Percentiles rank a stretch among this genome's conserved stretches.
phyloP scores from a whole-genome alignment of 2,113 vertebrate species.

The Opisthocomus hoazin region DNA sequence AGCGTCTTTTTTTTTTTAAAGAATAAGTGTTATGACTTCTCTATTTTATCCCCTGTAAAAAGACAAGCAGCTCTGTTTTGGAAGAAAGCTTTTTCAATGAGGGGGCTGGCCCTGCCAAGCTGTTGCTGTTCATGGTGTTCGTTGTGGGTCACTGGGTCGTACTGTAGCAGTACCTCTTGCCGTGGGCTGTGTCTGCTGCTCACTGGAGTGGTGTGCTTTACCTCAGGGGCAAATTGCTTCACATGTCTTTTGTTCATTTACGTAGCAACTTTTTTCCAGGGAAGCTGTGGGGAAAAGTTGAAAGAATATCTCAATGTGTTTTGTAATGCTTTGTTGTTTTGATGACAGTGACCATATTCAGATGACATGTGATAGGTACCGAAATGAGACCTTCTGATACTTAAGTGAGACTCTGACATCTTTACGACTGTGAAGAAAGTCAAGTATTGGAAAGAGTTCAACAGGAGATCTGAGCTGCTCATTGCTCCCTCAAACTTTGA shows the following conservation, averaged over 20 bases:
- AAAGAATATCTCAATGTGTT: background rate
- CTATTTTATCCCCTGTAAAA: constrained; percentile 38
- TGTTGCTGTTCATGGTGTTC: background rate
- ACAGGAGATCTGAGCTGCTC: background rate
- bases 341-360: background rate
- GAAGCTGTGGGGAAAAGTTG: background rate
- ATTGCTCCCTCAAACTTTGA: background rate
- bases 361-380: background rate
- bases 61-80: constrained; percentile 6
- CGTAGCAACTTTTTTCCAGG: background rate
- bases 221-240: background rate
- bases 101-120: background rate
- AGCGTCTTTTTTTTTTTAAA: background rate
- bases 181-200: background rate
- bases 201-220: background rate
- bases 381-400: background rate
- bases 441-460: accelerated
- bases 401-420: background rate
- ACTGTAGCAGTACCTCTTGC: background rate
- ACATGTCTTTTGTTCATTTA: background rate
- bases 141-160: background rate
- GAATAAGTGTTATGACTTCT: constrained; percentile 4
- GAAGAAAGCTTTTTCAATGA: constrained; percentile 49
- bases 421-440: background rate
- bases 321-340: background rate